Percentiles rank a stretch among this genome's conserved stretches.
These are phyloP conservation scores for Pseudocheirus occidentalis DNA, from an alignment of 2,797 vertebrate genomes.

Conservation along the genomic window DNA sequence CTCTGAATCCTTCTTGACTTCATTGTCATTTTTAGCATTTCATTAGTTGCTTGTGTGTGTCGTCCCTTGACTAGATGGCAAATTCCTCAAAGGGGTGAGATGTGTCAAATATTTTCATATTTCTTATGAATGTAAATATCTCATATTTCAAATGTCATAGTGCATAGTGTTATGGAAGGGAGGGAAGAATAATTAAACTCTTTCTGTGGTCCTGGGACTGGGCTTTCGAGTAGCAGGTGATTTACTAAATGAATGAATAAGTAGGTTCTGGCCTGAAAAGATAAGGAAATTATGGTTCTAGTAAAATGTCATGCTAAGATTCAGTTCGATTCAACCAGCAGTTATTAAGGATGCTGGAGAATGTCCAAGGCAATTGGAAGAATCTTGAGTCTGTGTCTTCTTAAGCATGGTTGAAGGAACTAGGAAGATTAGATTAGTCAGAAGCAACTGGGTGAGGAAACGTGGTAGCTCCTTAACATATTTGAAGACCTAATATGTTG, in stretches of 20 bases:
- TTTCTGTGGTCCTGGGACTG: not conserved
- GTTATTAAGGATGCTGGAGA: not conserved
- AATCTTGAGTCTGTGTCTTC: not conserved
- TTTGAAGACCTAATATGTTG: not conserved
- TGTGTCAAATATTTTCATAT: not conserved
- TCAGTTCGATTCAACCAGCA: not conserved
- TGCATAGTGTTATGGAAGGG: not conserved
- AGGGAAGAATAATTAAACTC: not conserved
- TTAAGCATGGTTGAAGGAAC: not conserved
- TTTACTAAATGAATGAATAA: not conserved
- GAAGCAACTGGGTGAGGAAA: not conserved
- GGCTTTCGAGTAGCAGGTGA: not conserved
- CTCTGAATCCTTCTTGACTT: not conserved
- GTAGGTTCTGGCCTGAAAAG: not conserved
- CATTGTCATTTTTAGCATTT: not conserved
- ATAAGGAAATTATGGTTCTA: not conserved
- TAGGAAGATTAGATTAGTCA: not conserved
- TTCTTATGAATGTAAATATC: no score
- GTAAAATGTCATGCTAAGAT: not conserved
- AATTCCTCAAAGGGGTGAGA: not conserved
- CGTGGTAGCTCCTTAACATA: not conserved
- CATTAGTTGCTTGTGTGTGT: not conserved
- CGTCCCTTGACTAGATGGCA: not conserved
- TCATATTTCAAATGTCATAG: not conserved
- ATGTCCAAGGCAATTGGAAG: not conserved